A percentile compares a stretch with the other conserved stretches of the same genome.
Evolutionary conservation across 2,888 invertebrate genomes (phyloP).

Genomic region (Oligia fasciuncula): DNA sequence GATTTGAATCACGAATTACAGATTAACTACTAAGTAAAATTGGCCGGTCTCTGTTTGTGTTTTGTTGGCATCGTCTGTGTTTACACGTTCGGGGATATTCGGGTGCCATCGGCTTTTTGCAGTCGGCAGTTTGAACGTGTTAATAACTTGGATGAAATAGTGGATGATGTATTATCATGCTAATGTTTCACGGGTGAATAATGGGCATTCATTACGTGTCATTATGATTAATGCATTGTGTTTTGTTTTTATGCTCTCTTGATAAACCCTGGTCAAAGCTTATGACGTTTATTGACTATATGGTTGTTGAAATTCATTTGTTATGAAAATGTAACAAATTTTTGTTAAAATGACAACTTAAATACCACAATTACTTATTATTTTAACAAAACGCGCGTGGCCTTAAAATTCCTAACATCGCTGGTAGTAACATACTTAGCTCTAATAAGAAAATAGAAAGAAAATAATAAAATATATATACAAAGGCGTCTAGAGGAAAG

Average conservation of each 20-base stretch:
- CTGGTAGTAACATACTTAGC: neutral
- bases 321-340: neutral
- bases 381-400: neutral
- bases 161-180: conserved; percentile 29
- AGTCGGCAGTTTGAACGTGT: conserved; percentile 18
- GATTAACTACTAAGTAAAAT: conserved; percentile 82
- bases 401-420: neutral
- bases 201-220: conserved; percentile 42
- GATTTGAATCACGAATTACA: conserved; percentile 81
- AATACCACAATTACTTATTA: neutral
- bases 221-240: conserved; percentile 32
- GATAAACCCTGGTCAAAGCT: neutral
- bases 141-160: conserved; percentile 41
- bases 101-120: conserved; percentile 28
- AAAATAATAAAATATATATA: conserved; percentile 1
- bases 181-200: conserved; percentile 36
- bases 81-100: conserved; percentile 30
- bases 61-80: conserved; percentile 48
- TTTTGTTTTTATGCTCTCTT: neutral
- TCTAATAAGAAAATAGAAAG: conserved; percentile 11
- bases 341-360: neutral
- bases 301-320: neutral
- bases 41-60: conserved; percentile 64
- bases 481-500: neutral
- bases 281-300: neutral